Conservation (phyloP, 2,797 vertebrate species). For the Ceyx erithaca region DNA sequence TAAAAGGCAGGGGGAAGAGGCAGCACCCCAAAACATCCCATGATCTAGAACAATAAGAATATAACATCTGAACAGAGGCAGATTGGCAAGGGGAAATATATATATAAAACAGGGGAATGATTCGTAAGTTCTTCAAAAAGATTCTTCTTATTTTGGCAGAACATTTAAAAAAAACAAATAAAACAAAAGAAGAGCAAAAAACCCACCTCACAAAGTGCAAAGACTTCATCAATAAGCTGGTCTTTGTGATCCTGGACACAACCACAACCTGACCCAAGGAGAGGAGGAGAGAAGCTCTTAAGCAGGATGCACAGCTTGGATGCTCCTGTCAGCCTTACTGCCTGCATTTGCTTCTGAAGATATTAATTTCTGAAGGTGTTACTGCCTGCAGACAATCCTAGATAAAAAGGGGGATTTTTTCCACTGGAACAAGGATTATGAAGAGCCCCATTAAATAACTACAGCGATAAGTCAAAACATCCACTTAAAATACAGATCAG, state of each 20-base stretch:
- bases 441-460: conserved; percentile 39
- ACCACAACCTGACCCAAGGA: neutral
- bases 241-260: neutral
- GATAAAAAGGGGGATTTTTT: conserved; percentile 37
- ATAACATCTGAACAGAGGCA: neutral
- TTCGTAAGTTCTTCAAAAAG: neutral
- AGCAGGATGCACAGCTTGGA: neutral
- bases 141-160: neutral
- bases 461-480: conserved; percentile 42
- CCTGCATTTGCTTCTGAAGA: conserved; percentile 8
- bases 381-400: conserved; percentile 33
- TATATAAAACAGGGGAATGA: neutral
- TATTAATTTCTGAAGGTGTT: conserved; percentile 29
- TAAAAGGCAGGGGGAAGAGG: neutral
- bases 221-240: neutral
- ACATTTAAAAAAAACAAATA: neutral
- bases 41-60: neutral
- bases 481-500: conserved; percentile 59
- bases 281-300: neutral
- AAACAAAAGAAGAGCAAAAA: too few relatives aligned
- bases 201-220: neutral
- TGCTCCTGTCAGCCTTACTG: neutral
- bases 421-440: conserved; percentile 36
- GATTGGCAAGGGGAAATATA: neutral
- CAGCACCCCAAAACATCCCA: neutral